Percentiles rank a stretch among this genome's conserved stretches.
Conservation (phyloP, 2,797 vertebrate genomes). For the Arnoldichthys spilopterus region DNA sequence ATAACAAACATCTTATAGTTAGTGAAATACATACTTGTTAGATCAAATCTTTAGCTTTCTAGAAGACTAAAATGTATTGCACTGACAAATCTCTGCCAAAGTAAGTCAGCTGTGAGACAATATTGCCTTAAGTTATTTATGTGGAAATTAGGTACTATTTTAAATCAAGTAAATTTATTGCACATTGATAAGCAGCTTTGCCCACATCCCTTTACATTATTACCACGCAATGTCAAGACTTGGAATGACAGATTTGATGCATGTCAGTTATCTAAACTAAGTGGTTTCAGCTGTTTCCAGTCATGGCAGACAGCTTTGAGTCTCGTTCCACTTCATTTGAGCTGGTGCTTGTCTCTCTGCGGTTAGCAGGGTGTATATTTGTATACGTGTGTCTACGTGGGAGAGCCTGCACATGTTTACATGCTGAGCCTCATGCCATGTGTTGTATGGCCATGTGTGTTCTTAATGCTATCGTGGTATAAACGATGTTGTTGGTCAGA, state of each 20-base stretch:
- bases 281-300: conserved; percentile 37
- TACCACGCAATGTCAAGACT: neutral
- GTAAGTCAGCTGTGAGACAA: too few relatives aligned
- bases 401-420: conserved; percentile 53
- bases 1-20: too few relatives aligned
- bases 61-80: too few relatives aligned
- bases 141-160: too few relatives aligned
- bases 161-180: neutral
- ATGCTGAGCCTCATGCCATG: conserved; percentile 31
- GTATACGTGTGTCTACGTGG: conserved; percentile 47
- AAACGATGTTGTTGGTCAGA: conserved; percentile 52
- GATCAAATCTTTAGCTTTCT: too few relatives aligned
- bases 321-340: conserved; percentile 30
- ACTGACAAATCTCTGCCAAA: too few relatives aligned
- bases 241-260: conserved; percentile 10
- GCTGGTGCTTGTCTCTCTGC: conserved; percentile 45
- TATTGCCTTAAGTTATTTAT: neutral
- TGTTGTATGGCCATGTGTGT: conserved; percentile 35
- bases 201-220: neutral
- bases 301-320: conserved; percentile 25
- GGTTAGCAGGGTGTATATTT: conserved; percentile 47
- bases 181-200: neutral
- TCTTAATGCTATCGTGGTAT: conserved; percentile 47
- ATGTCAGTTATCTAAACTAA: conserved; percentile 19
- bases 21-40: too few relatives aligned